phyloP scores from a whole-genome alignment of 2,888 invertebrate genomes.

The Entomobrya multifasciata region DNA sequence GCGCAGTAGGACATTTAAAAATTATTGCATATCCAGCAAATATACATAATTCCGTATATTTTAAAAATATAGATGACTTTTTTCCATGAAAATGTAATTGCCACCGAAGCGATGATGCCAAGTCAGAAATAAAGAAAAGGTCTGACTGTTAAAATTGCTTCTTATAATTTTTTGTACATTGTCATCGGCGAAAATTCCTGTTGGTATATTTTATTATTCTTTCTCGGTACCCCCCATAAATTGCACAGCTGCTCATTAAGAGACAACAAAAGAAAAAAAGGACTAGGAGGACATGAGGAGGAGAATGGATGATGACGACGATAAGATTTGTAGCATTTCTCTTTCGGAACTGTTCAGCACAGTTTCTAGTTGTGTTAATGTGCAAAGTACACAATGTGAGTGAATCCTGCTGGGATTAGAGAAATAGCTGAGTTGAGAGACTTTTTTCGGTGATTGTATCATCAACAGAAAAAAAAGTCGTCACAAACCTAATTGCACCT shows the following conservation, averaged over 20 bases:
- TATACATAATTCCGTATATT: too few relatives aligned
- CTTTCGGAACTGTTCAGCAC: too few relatives aligned
- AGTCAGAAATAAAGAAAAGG: too few relatives aligned
- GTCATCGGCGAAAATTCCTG: constrained; percentile 46
- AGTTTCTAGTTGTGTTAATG: background rate
- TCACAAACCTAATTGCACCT: constrained; percentile 42
- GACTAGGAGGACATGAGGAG: background rate
- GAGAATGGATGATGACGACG: background rate
- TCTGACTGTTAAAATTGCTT: too few relatives aligned
- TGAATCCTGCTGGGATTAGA: constrained; percentile 45
- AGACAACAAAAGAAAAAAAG: constrained; percentile 35
- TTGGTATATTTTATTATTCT: too few relatives aligned
- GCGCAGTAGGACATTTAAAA: constrained; percentile 30
- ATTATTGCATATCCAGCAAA: too few relatives aligned
- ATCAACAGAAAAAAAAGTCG: constrained; percentile 21
- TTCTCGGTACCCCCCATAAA: constrained; percentile 33
- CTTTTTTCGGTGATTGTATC: constrained; percentile 41
- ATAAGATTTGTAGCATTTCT: constrained; percentile 42
- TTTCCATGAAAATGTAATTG: constrained; percentile 33
- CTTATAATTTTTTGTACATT: background rate
- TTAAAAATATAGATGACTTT: background rate
- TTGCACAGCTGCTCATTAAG: constrained; percentile 43
- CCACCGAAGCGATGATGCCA: constrained; percentile 17
- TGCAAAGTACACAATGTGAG: constrained; percentile 48
- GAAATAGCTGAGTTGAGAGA: constrained; percentile 5